Conservation (phyloP, 2,888 invertebrate species). For the Agriopis marginaria region DNA sequence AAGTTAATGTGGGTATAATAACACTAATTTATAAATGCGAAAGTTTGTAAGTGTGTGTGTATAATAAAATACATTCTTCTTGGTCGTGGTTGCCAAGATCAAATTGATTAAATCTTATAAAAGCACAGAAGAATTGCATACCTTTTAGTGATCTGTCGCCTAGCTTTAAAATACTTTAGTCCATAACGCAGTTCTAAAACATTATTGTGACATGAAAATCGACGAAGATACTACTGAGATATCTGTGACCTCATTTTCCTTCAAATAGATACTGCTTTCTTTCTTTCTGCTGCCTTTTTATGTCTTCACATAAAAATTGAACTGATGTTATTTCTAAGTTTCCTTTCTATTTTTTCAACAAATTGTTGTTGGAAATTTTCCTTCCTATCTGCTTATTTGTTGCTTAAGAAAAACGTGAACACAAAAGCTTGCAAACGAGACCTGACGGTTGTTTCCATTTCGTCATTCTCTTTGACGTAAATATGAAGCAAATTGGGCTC, state of each 20-base stretch:
- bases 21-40: too few species aligned
- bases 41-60: too few species aligned
- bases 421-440: constrained; percentile 10
- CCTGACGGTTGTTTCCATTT: constrained; percentile 11
- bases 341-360: constrained; percentile 1
- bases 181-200: too few species aligned
- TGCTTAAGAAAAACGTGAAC: constrained; percentile 4
- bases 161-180: too few species aligned
- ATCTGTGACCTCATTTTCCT: background rate
- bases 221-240: background rate
- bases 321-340: background rate
- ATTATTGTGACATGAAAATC: background rate
- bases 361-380: background rate
- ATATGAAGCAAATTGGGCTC: constrained; percentile 8
- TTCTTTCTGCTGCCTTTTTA: too few species aligned
- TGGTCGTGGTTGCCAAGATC: too few species aligned
- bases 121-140: too few species aligned
- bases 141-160: too few species aligned
- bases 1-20: background rate
- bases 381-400: constrained; percentile 1
- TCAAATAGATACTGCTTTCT: background rate
- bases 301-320: background rate
- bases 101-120: too few species aligned
- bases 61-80: too few species aligned
- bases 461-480: constrained; percentile 16